Conservation (phyloP, 2,113 vertebrate species). For the Piaya cayana region DNA sequence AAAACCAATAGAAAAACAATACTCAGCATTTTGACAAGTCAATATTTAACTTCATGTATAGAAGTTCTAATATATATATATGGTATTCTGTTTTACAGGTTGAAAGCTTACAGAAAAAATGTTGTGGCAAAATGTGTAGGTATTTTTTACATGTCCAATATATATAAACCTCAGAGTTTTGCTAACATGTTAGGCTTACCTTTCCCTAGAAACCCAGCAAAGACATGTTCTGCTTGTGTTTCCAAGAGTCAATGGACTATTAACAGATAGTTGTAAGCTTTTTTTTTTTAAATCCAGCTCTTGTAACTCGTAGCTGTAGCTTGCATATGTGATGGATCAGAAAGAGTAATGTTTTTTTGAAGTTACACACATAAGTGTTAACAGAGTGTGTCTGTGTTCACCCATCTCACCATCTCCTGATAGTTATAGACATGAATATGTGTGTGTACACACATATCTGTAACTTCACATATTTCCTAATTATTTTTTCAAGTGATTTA, state of each 20-base stretch:
- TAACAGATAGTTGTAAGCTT: background rate
- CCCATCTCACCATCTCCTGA: background rate
- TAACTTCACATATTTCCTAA: background rate
- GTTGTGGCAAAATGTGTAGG: constrained; percentile 98
- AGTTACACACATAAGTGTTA: background rate
- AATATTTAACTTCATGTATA: background rate
- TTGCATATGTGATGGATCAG: background rate
- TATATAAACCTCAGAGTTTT: background rate
- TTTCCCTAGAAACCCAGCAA: background rate
- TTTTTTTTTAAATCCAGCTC: background rate
- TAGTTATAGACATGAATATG: background rate
- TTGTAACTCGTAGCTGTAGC: background rate
- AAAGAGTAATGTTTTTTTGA: background rate
- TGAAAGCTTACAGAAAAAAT: constrained; percentile 94
- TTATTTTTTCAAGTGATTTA: background rate
- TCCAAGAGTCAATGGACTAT: background rate
- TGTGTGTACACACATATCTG: background rate
- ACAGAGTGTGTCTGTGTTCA: background rate
- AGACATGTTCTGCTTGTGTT: background rate
- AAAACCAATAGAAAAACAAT: background rate
- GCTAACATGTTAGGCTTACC: background rate
- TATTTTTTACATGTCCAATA: constrained; percentile 36
- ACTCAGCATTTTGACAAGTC: background rate
- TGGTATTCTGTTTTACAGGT: constrained; percentile 79
- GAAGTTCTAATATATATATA: background rate